Evolutionary conservation across 2,113 vertebrate species (phyloP).

Genomic region (Prochilodus magdalenae): DNA sequence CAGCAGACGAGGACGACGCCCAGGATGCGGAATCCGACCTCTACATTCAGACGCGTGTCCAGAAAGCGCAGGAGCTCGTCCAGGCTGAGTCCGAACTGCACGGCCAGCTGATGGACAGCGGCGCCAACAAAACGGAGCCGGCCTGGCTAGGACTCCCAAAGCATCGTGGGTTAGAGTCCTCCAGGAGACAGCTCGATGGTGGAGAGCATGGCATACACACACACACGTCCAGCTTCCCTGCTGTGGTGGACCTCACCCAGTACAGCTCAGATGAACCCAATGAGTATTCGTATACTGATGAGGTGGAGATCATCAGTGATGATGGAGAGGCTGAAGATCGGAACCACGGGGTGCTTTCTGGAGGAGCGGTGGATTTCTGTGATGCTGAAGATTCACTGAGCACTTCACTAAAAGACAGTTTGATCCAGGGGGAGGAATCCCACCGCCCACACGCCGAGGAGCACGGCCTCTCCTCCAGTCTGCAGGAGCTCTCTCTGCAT

Average conservation of each 20-base stretch:
- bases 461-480: neutral
- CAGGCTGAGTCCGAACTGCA: constrained; percentile 86
- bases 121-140: constrained; percentile 74
- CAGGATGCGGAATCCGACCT: constrained; percentile 76
- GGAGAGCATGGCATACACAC: constrained; percentile 28
- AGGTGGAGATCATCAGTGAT: constrained; percentile 8
- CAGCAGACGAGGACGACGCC: constrained; percentile 77
- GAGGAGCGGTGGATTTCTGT: neutral
- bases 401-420: neutral
- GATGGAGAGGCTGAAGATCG: too few relatives aligned
- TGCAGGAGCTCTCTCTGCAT: neutral
- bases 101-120: constrained; percentile 73
- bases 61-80: constrained; percentile 92
- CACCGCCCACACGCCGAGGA: neutral
- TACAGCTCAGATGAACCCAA: constrained; percentile 9
- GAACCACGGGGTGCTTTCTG: neutral
- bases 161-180: neutral
- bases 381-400: neutral
- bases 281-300: neutral
- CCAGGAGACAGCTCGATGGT: constrained; percentile 11
- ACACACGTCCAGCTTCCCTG: constrained; percentile 15
- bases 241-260: constrained; percentile 57
- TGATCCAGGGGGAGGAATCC: neutral
- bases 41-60: constrained; percentile 88
- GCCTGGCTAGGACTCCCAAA: constrained; percentile 64